Evolutionary conservation across 2,113 vertebrate genomes (phyloP).

Genomic region (Chlorodrepanis virens): DNA sequence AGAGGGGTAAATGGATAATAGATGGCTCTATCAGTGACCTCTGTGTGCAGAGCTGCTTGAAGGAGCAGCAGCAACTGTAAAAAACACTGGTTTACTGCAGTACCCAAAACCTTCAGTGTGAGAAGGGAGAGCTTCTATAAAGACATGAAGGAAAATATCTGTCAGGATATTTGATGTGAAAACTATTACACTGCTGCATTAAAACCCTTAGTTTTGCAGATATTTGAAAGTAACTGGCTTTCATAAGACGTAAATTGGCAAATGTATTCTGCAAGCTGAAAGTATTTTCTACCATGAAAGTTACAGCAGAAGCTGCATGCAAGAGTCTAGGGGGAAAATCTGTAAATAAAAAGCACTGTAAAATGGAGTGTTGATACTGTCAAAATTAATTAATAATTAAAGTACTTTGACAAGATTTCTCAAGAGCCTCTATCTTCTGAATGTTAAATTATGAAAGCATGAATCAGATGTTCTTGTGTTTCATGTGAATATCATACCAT

Average conservation of each 20-base stretch:
- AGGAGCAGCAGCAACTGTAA: background rate
- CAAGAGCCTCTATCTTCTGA: background rate
- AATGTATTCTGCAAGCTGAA: background rate
- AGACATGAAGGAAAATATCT: background rate
- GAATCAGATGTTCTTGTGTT: background rate
- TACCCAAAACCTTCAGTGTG: background rate
- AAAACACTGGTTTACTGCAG: background rate
- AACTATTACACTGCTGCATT: background rate
- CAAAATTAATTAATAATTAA: constrained; percentile 28
- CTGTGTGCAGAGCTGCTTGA: background rate
- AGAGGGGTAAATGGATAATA: background rate
- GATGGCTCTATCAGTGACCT: background rate
- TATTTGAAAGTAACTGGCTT: background rate
- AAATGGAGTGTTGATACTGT: background rate
- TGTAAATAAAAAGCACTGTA: background rate
- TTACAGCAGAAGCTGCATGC: background rate
- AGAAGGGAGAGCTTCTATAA: background rate
- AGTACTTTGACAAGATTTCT: background rate
- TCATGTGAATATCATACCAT: background rate
- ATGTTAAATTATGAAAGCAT: background rate
- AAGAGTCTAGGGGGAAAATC: background rate
- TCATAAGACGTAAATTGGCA: background rate
- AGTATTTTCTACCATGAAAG: background rate
- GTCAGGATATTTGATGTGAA: background rate
- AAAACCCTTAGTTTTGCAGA: background rate